These are phyloP conservation scores for Amazona ochrocephala DNA, from an alignment of 2,797 vertebrate species.

Conservation along the genomic window DNA sequence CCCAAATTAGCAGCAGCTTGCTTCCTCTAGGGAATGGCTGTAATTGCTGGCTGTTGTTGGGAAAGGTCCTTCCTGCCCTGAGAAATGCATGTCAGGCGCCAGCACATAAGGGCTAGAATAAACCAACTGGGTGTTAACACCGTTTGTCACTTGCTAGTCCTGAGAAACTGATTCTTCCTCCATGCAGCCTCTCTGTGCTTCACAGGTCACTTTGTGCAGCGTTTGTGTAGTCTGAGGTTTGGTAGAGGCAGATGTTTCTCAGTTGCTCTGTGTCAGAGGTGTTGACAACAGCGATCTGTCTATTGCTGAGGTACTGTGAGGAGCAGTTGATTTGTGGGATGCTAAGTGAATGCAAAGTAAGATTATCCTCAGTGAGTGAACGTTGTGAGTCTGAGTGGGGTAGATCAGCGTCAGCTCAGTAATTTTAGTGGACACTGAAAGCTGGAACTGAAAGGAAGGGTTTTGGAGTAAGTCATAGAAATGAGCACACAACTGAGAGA, in stretches of 20 bases:
- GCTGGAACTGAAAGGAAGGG: neutral
- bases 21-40: neutral
- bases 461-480: neutral
- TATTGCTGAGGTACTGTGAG: neutral
- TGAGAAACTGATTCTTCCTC: neutral
- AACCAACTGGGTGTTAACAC: neutral
- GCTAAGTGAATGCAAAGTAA: neutral
- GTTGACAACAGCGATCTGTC: neutral
- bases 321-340: neutral
- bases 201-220: accelerated
- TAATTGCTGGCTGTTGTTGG: neutral
- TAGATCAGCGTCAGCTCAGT: neutral
- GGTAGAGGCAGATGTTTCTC: neutral
- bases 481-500: neutral
- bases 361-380: neutral
- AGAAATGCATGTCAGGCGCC: neutral
- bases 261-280: neutral
- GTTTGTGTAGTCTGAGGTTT: neutral
- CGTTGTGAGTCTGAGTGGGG: neutral
- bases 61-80: neutral
- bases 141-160: neutral
- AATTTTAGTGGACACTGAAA: neutral
- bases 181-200: neutral
- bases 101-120: neutral
- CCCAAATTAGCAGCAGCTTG: neutral